phyloP scores from a whole-genome alignment of 1,140 invertebrate species.

The Drosophila neocordata region DNA sequence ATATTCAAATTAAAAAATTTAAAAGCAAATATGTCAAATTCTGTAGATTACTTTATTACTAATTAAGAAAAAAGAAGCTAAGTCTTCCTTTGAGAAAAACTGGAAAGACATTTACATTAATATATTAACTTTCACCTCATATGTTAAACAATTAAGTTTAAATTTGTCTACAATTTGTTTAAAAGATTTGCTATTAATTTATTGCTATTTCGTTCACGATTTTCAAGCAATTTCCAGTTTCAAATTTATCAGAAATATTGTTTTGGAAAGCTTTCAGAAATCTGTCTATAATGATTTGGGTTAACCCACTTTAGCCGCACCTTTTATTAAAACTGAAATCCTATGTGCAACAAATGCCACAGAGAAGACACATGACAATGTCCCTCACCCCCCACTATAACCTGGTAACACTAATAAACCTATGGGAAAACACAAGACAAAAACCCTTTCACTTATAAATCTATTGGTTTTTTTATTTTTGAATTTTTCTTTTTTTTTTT shows the following conservation, averaged over 20 bases:
- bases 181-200: background rate
- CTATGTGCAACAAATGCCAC: slow-evolving; percentile 2
- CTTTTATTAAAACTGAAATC: background rate
- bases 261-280: background rate
- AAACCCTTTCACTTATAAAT: slow-evolving; percentile 69
- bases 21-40: no score
- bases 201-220: background rate
- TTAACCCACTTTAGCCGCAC: slow-evolving; percentile 4
- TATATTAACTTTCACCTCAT: no score
- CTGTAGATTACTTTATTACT: no score
- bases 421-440: background rate
- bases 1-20: no score
- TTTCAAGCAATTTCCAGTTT: background rate
- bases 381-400: background rate
- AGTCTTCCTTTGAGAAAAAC: no score
- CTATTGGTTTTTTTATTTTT: slow-evolving; percentile 50
- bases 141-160: no score
- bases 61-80: no score
- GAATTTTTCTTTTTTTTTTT: slow-evolving; percentile 15
- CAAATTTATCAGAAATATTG: background rate
- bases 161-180: no score
- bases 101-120: no score
- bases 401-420: slow-evolving; percentile 4
- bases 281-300: background rate
- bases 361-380: slow-evolving; percentile 1